phyloP scores from a whole-genome alignment of 2,888 invertebrate species.

The Venustoraphidia nigricollis region DNA sequence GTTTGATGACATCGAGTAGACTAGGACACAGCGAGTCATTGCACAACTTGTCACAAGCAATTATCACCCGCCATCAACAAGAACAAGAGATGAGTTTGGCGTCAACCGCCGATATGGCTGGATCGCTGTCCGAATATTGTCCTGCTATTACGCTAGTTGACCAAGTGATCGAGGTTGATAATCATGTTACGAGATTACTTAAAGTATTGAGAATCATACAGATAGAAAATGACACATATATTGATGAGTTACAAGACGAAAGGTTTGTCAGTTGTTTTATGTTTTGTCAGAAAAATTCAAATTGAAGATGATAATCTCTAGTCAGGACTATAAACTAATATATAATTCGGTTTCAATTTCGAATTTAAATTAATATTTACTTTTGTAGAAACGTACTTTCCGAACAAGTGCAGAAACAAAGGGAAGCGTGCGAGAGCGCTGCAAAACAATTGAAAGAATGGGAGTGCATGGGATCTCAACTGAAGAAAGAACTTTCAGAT shows the following conservation, averaged over 20 bases:
- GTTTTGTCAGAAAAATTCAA: slow-evolving; percentile 8
- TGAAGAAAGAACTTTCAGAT: slow-evolving; percentile 38
- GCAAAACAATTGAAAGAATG: slow-evolving; percentile 34
- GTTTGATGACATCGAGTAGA: slow-evolving; percentile 26
- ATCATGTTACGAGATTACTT: slow-evolving; percentile 54
- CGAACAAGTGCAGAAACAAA: slow-evolving; percentile 25
- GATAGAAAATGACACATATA: slow-evolving; percentile 50
- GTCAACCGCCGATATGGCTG: slow-evolving; percentile 20
- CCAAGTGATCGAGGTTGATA: slow-evolving; percentile 61
- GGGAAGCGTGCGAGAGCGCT: slow-evolving; percentile 25
- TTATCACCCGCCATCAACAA: slow-evolving; percentile 52
- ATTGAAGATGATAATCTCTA: too few species aligned
- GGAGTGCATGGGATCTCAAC: slow-evolving; percentile 34
- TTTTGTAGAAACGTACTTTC: slow-evolving; percentile 11
- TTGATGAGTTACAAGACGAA: slow-evolving; percentile 47
- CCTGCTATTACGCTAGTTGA: slow-evolving; percentile 46
- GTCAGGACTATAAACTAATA: not conserved
- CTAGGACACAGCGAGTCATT: slow-evolving; percentile 43
- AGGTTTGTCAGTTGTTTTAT: slow-evolving; percentile 28
- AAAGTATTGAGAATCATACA: slow-evolving; percentile 59
- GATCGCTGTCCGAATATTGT: slow-evolving; percentile 32
- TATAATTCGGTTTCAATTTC: not conserved
- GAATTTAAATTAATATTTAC: not conserved
- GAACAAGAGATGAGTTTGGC: slow-evolving; percentile 29
- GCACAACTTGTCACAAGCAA: slow-evolving; percentile 63